phyloP scores from a whole-genome alignment of 2,113 vertebrate genomes.

The Rousettus leschenaultii region DNA sequence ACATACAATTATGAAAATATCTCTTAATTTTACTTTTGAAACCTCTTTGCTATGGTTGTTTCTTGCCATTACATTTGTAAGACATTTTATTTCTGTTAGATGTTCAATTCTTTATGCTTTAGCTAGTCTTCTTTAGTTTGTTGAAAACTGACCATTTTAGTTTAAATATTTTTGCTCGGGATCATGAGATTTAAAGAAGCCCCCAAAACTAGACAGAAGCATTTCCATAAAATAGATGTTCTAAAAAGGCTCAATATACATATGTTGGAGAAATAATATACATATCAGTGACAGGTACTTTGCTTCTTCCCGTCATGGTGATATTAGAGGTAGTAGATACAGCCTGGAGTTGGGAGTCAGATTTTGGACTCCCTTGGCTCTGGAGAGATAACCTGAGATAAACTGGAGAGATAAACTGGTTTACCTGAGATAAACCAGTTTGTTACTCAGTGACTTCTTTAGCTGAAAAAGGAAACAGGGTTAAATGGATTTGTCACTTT shows the following conservation, averaged over 20 bases:
- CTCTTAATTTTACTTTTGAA: background rate
- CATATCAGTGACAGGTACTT: background rate
- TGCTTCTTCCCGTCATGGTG: background rate
- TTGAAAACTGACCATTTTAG: constrained; percentile 11
- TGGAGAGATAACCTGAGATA: background rate
- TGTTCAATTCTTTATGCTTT: background rate
- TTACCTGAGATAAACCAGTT: background rate
- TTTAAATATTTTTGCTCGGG: background rate
- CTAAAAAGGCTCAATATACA: background rate
- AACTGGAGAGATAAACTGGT: too few relatives aligned
- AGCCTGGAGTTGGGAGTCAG: background rate
- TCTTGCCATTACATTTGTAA: background rate
- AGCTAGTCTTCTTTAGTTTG: background rate
- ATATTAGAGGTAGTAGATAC: background rate
- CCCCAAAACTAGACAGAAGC: background rate
- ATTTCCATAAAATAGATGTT: constrained; percentile 1
- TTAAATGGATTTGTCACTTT: background rate
- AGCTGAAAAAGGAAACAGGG: background rate
- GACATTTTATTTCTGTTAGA: constrained; percentile 2
- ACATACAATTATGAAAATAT: constrained; percentile 1
- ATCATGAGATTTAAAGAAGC: background rate
- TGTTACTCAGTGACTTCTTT: background rate
- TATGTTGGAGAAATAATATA: background rate
- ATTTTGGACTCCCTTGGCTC: background rate
- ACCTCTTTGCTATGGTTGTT: background rate